A percentile compares a stretch with the other conserved stretches of the same genome.
These are phyloP conservation scores for Lysandra bellargus DNA, from an alignment of 2,888 invertebrate species.

Conservation along the genomic window DNA sequence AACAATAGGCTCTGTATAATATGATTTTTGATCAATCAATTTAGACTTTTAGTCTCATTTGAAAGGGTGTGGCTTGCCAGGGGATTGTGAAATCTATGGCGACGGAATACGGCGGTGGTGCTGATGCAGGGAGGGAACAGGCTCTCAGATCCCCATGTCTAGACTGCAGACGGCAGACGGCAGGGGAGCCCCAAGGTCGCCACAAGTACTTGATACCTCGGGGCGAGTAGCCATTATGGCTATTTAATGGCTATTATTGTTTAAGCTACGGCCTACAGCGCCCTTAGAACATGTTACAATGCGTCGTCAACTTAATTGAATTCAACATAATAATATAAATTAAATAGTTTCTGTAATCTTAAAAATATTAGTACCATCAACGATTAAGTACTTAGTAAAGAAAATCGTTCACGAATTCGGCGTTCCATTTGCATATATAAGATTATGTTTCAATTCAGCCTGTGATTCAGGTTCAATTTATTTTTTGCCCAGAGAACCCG, in stretches of 20 bases:
- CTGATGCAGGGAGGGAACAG: constrained; percentile 67
- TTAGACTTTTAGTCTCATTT: background rate
- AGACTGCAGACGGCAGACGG: constrained; percentile 66
- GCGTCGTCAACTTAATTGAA: background rate
- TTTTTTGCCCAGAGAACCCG: too few relatives aligned
- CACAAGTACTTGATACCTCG: constrained; percentile 32
- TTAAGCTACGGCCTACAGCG: background rate
- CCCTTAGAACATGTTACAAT: background rate
- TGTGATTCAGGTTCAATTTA: too few relatives aligned
- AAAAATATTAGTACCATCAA: too few relatives aligned
- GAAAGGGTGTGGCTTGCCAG: background rate
- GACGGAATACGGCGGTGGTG: constrained; percentile 34
- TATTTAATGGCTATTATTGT: background rate
- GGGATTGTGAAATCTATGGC: constrained; percentile 1
- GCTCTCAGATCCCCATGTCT: constrained; percentile 77
- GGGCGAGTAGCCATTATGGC: background rate
- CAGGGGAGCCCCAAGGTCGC: constrained; percentile 54
- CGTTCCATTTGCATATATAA: too few relatives aligned
- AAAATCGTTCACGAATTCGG: too few relatives aligned
- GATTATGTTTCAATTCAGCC: too few relatives aligned
- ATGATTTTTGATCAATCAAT: constrained; percentile 20
- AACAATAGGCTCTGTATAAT: background rate
- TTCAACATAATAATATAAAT: too few relatives aligned
- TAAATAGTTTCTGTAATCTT: too few relatives aligned
- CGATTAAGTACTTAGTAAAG: too few relatives aligned